Evolutionary conservation across 2,797 vertebrate genomes (phyloP), one percentile per base, ranked within the genome.

Genomic region (Sarcophilus harrisii): DNA sequence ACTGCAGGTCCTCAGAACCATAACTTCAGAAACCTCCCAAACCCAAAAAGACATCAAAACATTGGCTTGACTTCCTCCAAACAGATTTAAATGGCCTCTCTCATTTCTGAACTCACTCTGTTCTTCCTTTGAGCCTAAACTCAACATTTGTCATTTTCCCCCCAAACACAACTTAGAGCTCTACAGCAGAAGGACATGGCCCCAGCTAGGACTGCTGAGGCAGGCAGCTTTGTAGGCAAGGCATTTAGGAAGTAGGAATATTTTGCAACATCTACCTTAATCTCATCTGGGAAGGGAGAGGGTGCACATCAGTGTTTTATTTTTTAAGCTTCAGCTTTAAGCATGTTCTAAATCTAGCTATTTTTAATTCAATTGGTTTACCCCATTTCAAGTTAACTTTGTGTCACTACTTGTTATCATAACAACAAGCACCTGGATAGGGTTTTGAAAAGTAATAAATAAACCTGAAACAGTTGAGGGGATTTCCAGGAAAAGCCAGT

Each of bases 11-110:
- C 95, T 96, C 96, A 95, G 97, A 96, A 95, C 92, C 96, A 98
- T 92, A 49, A 93, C 95, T 96, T 92, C 66, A 97, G 94, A 92
- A 91, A 90, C 94, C 94, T 97, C 95, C 98, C 94, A 0, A 1
- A 97, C 93, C n/a, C 91, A 96, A 95, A 97, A 97, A 98, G 98
- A 98, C 97, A 97, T 98, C 98, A 97, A 98, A 98, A 93, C 32
- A 87, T 94, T 97, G 91, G 93, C 92, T 95, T 95, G 59, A 92
- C 92, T 96, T 95, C 97, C 96, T 96, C 93, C 94, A 97, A 94
- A 98, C 98, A 98, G 32, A 95, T 92, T 95, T 97, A 97, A 45
- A 66, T 66, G 0, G 52, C 59, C 4, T 95, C 10, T 1, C 57
- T 97, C 94, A 96, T 81, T 57, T 97, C 49, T 1, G 59, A 52